Percentiles rank a stretch among this genome's conserved stretches.
phyloP scores from a whole-genome alignment of 2,888 invertebrate species.

The Papilio demoleus region DNA sequence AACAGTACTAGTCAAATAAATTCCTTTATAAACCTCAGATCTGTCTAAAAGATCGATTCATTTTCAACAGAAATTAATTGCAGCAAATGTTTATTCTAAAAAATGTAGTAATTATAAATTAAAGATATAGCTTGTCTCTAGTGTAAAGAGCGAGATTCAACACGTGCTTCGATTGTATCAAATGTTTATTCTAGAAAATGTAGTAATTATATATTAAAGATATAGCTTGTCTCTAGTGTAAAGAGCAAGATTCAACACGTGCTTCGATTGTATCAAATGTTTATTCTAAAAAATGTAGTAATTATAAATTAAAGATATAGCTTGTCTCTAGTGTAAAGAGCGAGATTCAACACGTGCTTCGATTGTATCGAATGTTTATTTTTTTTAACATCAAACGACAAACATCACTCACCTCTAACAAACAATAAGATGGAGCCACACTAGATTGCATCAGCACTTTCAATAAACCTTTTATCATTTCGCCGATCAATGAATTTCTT shows the following conservation, averaged over 20 bases:
- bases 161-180: no score
- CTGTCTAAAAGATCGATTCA: background rate
- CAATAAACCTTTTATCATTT: constrained; percentile 32
- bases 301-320: background rate
- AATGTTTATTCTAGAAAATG: no score
- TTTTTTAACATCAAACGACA: constrained; percentile 4
- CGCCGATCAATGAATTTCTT: constrained; percentile 23
- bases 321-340: constrained; percentile 4
- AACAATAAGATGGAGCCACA: constrained; percentile 21
- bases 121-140: no score
- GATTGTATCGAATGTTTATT: constrained; percentile 14
- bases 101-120: no score
- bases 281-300: background rate
- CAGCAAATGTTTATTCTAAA: no score
- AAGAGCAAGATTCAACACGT: no score
- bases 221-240: no score
- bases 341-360: constrained; percentile 19
- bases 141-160: no score
- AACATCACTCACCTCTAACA: constrained; percentile 20
- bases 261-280: constrained; percentile 14
- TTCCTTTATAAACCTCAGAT: background rate
- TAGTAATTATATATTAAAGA: no score
- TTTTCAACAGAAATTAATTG: background rate
- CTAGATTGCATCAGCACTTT: constrained; percentile 28
- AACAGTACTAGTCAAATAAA: no score